These are phyloP conservation scores for Mellilla xanthometata DNA, from an alignment of 2,888 invertebrate species.

Conservation along the genomic window DNA sequence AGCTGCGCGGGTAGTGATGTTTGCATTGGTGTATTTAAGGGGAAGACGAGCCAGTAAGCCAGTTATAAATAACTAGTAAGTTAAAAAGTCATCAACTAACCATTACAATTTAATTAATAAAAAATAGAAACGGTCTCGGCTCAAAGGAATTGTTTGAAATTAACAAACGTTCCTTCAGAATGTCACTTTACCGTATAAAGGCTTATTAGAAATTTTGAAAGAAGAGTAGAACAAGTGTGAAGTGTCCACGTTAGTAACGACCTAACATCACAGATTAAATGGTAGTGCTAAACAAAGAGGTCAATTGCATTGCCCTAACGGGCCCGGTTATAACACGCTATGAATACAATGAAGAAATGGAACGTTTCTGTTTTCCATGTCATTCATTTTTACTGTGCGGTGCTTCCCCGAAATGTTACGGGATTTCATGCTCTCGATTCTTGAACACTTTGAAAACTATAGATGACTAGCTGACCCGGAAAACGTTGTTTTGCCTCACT, in stretches of 20 bases:
- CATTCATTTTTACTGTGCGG: conserved; percentile 15
- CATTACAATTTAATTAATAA: no score
- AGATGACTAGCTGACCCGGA: no score
- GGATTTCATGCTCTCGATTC: background rate
- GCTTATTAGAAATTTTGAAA: no score
- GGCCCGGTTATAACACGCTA: conserved; percentile 56
- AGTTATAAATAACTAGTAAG: background rate
- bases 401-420: conserved; percentile 1
- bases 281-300: conserved; percentile 48
- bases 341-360: conserved; percentile 50
- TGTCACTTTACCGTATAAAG: no score
- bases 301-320: conserved; percentile 70
- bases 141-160: no score
- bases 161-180: no score
- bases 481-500: no score
- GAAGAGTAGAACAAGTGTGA: conserved; percentile 1
- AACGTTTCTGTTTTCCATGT: conserved; percentile 28
- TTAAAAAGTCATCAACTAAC: no score
- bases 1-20: background rate
- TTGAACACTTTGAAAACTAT: background rate
- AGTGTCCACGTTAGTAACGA: conserved; percentile 37
- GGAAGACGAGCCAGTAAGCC: background rate
- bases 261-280: conserved; percentile 21
- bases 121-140: no score
- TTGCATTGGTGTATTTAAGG: background rate